Evolutionary conservation across 2,113 vertebrate genomes (phyloP).

Genomic region (Pontoporia blainvillei): DNA sequence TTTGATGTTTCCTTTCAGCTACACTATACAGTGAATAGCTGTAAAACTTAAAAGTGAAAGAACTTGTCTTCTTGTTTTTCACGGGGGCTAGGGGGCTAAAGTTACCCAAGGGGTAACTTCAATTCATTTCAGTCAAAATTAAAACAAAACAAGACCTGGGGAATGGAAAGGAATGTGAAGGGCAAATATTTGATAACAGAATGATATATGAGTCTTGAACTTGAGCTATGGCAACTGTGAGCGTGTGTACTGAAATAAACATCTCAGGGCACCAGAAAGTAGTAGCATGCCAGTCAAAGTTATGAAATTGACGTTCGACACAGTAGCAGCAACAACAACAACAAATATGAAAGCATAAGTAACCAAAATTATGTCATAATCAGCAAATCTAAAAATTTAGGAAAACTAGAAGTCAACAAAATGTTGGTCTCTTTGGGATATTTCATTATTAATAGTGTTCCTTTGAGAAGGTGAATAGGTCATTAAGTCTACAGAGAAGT

Average conservation of each 20-base stretch:
- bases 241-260: constrained; percentile 31
- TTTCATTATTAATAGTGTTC: constrained; percentile 48
- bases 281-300: constrained; percentile 3
- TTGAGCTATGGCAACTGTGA: not conserved
- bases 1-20: not conserved
- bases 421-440: not conserved
- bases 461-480: not conserved
- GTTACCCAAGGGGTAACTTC: not conserved
- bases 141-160: not conserved
- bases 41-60: not conserved
- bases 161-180: not conserved
- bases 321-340: not conserved
- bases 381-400: not conserved
- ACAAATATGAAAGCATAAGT: constrained; percentile 13
- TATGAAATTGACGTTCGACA: constrained; percentile 19
- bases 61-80: not conserved
- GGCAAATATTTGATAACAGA: constrained; percentile 9
- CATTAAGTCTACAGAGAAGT: not conserved
- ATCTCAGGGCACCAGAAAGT: constrained; percentile 17
- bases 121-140: not conserved
- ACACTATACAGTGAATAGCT: not conserved
- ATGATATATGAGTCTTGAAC: constrained; percentile 4
- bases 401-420: not conserved
- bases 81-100: not conserved
- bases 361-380: not conserved